Evolutionary conservation across 2,888 invertebrate species (phyloP).

Genomic region (Achlya flavicornis): DNA sequence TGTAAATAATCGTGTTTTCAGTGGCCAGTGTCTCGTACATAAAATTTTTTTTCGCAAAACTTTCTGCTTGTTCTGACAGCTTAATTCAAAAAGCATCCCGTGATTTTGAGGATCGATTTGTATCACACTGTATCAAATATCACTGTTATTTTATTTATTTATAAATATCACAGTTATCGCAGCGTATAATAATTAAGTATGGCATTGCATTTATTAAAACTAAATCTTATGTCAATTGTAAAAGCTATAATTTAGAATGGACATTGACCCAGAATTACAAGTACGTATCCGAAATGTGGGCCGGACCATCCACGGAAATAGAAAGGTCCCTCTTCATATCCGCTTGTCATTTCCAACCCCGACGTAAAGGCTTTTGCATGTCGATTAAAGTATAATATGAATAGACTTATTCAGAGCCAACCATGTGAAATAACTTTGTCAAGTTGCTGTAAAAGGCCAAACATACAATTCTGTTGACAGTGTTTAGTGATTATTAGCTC

Average conservation of each 20-base stretch:
- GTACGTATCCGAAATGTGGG: slow-evolving; percentile 28
- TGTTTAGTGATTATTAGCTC: background rate
- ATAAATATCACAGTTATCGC: no score
- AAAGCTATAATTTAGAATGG: background rate
- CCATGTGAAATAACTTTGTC: slow-evolving; percentile 5
- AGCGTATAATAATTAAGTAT: no score
- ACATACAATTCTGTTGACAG: background rate
- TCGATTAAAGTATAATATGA: slow-evolving; percentile 26
- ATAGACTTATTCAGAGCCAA: slow-evolving; percentile 5
- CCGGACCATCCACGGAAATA: slow-evolving; percentile 35
- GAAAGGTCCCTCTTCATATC: slow-evolving; percentile 43
- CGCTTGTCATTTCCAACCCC: slow-evolving; percentile 39
- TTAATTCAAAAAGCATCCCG: no score
- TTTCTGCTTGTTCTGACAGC: no score
- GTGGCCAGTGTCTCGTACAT: no score
- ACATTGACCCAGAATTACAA: background rate
- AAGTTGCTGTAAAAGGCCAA: background rate
- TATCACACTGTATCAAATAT: no score
- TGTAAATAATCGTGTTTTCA: no score
- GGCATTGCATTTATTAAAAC: no score
- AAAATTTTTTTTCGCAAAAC: no score
- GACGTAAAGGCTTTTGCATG: slow-evolving; percentile 41
- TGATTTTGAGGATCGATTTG: no score
- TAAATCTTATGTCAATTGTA: no score
- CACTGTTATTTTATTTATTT: no score